Evolutionary conservation across 2,113 vertebrate species (phyloP).

Genomic region (Andinoacara biseriatus): DNA sequence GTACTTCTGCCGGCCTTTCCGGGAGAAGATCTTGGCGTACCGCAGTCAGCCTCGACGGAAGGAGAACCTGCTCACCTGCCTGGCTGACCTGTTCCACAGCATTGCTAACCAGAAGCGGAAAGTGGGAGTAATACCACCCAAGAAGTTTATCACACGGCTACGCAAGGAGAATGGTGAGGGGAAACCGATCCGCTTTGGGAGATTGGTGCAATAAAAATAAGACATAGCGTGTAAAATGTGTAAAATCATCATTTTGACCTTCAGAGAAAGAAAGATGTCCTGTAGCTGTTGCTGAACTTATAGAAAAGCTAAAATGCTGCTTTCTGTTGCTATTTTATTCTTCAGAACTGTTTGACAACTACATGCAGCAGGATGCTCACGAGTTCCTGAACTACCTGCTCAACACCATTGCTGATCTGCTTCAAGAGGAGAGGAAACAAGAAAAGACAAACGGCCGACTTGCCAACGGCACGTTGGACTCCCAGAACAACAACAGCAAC

Average conservation of each 20-base stretch:
- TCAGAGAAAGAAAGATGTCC: not conserved
- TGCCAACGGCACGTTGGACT: slow-evolving; percentile 90
- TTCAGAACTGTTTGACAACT: slow-evolving; percentile 98
- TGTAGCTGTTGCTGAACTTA: not conserved
- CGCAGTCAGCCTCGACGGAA: slow-evolving; percentile 97
- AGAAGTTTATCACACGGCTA: slow-evolving; percentile 96
- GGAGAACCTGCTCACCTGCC: slow-evolving; percentile 95
- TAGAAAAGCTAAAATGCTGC: not conserved
- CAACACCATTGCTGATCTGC: slow-evolving; percentile 97
- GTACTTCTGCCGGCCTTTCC: slow-evolving; percentile 97
- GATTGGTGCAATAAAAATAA: not conserved
- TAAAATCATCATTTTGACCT: not conserved
- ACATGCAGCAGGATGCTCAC: slow-evolving; percentile 99
- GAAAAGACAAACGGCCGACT: slow-evolving; percentile 95
- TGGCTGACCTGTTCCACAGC: slow-evolving; percentile 97
- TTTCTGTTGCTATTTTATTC: not conserved
- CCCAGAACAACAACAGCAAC: slow-evolving; percentile 87
- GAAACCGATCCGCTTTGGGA: not conserved
- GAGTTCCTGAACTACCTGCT: slow-evolving; percentile 98
- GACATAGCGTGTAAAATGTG: not conserved
- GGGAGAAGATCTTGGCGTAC: slow-evolving; percentile 97
- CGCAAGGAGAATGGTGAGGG: slow-evolving; percentile 95
- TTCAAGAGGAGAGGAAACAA: slow-evolving; percentile 97
- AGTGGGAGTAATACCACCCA: slow-evolving; percentile 97
- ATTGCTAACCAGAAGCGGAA: slow-evolving; percentile 99